Conservation (phyloP, 2,888 invertebrate species). For the Leptinotarsa rubiginosa region DNA sequence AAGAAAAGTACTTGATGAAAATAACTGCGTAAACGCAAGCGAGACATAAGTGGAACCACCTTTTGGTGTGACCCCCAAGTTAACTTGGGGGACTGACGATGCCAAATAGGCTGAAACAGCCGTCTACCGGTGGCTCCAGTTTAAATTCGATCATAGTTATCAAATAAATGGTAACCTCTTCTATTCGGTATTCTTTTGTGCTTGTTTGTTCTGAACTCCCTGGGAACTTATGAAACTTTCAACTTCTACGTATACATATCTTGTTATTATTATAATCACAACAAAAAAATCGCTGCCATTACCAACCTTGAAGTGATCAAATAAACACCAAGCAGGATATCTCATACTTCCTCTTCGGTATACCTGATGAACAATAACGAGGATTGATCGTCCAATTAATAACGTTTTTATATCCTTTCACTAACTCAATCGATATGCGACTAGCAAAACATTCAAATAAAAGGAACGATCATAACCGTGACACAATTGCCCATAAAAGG, state of each 20-base stretch:
- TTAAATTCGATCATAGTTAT: too few relatives aligned
- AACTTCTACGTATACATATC: not conserved
- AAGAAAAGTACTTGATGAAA: too few relatives aligned
- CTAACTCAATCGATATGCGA: not conserved
- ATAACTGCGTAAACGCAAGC: too few relatives aligned
- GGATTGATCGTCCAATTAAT: not conserved
- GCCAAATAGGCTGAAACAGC: too few relatives aligned
- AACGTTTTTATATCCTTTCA: conserved; percentile 19
- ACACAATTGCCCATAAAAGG: conserved; percentile 19
- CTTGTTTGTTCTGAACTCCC: too few relatives aligned
- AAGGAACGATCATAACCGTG: conserved; percentile 14
- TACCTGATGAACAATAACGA: not conserved
- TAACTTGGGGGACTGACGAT: too few relatives aligned
- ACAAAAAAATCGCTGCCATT: not conserved
- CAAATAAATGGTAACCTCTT: too few relatives aligned
- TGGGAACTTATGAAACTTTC: too few relatives aligned
- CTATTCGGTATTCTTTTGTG: too few relatives aligned
- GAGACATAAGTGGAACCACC: too few relatives aligned
- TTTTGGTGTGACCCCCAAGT: too few relatives aligned
- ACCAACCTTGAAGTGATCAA: not conserved
- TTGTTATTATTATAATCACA: not conserved
- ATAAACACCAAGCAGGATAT: not conserved
- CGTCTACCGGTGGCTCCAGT: too few relatives aligned
- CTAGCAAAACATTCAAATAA: not conserved
- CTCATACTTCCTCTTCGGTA: not conserved